Conservation (phyloP, 53 echinoderm and acorn worm genomes). For the Paelopatides confundens region DNA sequence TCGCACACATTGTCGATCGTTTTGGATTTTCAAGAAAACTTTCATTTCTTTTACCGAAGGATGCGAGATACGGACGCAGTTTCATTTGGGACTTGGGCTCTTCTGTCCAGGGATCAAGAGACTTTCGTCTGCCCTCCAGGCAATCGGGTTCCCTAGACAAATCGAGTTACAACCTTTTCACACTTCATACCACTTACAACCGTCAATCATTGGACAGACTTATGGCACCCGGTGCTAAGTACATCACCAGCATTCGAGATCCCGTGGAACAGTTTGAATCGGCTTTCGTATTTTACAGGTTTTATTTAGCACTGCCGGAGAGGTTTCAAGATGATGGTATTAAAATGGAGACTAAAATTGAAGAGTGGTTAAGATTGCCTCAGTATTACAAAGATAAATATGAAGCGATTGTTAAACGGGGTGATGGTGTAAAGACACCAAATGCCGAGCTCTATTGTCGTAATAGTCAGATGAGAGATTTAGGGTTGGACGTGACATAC, state of each 20-base stretch:
- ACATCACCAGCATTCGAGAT: constrained; percentile 33
- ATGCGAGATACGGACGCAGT: background rate
- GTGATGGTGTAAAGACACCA: background rate
- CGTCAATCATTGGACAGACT: constrained; percentile 3
- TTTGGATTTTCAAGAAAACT: constrained; percentile 21
- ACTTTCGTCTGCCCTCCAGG: background rate
- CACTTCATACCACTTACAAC: constrained; percentile 24
- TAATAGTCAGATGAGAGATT: constrained; percentile 66
- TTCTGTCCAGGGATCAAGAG: background rate
- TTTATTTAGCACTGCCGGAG: background rate
- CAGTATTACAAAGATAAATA: constrained; percentile 1
- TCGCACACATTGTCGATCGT: constrained; percentile 28
- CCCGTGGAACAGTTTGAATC: constrained; percentile 43
- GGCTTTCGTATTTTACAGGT: constrained; percentile 3
- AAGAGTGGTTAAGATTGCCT: background rate
- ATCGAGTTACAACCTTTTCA: background rate
- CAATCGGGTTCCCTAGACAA: background rate
- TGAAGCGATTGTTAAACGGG: background rate
- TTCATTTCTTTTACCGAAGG: background rate
- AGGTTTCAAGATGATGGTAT: background rate
- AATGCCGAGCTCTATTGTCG: background rate
- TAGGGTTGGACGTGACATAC: constrained; percentile 57
- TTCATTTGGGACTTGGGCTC: background rate
- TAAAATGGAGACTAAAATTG: background rate
- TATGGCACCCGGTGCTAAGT: constrained; percentile 10